Evolutionary conservation across 92 coral and sea anemone species (phyloP), one percentile per base, ranked within the genome.

Genomic region (Parazoanthus atlanticus): DNA sequence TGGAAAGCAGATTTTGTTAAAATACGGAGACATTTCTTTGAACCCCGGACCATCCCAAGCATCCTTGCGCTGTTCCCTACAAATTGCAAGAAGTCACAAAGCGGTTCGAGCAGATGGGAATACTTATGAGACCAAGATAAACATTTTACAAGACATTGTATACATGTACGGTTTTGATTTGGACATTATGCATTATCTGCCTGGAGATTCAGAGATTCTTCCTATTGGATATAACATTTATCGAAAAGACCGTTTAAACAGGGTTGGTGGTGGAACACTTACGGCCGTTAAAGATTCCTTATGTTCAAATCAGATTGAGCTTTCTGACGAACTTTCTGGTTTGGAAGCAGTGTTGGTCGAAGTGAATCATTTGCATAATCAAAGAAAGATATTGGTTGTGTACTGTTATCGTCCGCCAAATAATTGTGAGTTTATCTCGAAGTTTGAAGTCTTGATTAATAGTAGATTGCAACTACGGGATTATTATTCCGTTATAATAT

Each of bases 401-500:
- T 88, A 91, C 91, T 79, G 91, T 75, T 91, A 88, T 49, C 70
- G 92, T 21, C 92, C 86, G 19, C 92, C 92, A 29, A 70, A 34
- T 56, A 75, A 84, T 66, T 52, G n/a, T 7, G 88, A 76, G 8
- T 71, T 89, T 75, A 30, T 65, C 72, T 61, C 46, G 29, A 40
- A 72, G 47, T 83, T 85, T 74, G 74, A 25, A 21, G 25, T 15
- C n/a, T 2, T 85, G 69, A 15, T 85, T 8, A 46, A 25, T 1
- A 1, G 49, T 1, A 46, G 8, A 5, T 64, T 88, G 56, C 34
- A 36, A 2, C 46, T 88, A 36, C 10, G 28, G n/a, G 7, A 65
- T 16, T 74, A 81, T 66, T 88, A 74, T 66, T 56, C 79, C 9
- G 34, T 33, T 64, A 9, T 80, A 6, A 34, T 75, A 19, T 28